phyloP scores from a whole-genome alignment of 2,113 vertebrate genomes.

The Rhinopomastus cyanomelas region DNA sequence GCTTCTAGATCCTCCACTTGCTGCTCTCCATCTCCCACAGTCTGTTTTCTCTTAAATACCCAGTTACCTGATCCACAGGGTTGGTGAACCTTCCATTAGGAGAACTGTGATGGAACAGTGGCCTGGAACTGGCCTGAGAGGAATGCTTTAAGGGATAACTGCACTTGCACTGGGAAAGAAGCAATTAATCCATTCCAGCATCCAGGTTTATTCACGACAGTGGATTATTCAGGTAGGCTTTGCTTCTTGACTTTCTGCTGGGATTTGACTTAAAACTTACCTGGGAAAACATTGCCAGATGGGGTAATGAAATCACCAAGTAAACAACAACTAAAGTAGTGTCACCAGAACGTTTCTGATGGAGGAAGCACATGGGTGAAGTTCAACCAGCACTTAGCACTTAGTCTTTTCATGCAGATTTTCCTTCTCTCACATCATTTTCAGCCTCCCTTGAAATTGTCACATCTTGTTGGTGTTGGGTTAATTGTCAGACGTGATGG shows the following conservation, averaged over 20 bases:
- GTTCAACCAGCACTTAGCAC: neutral
- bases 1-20: neutral
- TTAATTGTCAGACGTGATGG: too few relatives aligned
- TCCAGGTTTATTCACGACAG: neutral
- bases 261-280: neutral
- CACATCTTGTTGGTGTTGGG: too few relatives aligned
- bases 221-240: neutral
- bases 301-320: neutral
- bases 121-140: neutral
- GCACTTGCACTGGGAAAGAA: neutral
- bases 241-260: neutral
- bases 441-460: neutral
- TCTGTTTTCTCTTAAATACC: neutral
- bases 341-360: neutral
- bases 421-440: neutral
- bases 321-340: neutral
- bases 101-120: neutral
- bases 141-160: neutral
- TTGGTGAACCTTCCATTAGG: neutral
- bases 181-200: neutral
- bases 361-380: neutral
- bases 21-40: neutral
- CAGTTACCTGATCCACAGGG: neutral
- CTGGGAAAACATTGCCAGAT: neutral
- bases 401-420: accelerated